Evolutionary conservation across 1,140 invertebrate genomes (phyloP).

Genomic region (Oppia nitens): DNA sequence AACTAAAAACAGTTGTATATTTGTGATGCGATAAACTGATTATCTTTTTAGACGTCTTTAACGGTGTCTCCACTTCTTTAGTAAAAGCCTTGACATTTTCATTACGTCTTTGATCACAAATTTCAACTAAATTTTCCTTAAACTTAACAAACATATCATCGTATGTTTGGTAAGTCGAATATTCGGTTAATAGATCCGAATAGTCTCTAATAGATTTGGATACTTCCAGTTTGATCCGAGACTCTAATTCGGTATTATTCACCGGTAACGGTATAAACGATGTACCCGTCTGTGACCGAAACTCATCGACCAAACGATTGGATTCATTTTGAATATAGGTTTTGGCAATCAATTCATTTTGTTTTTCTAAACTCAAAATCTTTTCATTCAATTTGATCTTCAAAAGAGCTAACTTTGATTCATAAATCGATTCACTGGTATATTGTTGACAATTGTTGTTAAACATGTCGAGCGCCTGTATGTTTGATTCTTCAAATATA

Average conservation of each 20-base stretch:
- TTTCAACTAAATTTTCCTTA: not conserved
- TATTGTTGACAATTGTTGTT: not conserved
- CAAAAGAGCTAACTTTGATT: not conserved
- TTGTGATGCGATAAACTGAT: conserved; percentile 10
- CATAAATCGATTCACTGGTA: not conserved
- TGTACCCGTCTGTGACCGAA: not conserved
- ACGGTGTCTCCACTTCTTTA: conserved; percentile 3
- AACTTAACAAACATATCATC: not conserved
- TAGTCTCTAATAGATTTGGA: not conserved
- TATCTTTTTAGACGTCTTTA: conserved; percentile 11
- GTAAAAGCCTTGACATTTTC: conserved; percentile 14
- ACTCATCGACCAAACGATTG: not conserved
- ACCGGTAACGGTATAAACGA: not conserved
- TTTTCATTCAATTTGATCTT: not conserved
- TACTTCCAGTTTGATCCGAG: not conserved
- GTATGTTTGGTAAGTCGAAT: not conserved
- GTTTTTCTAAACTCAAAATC: not conserved
- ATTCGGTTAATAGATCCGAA: not conserved
- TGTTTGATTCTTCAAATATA: not conserved
- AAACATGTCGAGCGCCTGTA: not conserved
- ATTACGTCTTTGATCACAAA: conserved; percentile 1
- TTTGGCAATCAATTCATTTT: not conserved
- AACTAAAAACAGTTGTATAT: conserved; percentile 12
- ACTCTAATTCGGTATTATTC: not conserved
- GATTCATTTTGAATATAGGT: conserved; percentile 2